Evolutionary conservation across 2,797 vertebrate species (phyloP), one percentile per base, ranked within the genome.

Genomic region (Helicolenus hilgendorfi): DNA sequence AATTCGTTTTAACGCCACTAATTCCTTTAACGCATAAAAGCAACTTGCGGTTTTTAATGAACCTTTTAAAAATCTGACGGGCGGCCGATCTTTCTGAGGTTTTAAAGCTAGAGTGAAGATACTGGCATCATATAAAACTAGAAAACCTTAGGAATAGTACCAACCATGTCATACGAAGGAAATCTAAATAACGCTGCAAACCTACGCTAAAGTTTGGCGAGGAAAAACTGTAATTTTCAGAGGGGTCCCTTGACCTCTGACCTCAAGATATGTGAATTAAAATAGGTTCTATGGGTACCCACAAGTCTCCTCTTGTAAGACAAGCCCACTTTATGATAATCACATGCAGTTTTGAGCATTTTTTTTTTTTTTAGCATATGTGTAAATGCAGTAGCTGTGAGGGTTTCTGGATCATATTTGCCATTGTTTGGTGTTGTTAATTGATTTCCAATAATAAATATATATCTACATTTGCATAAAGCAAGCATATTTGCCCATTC

Each of bases 171-270:
- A 49, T 0, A 49, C 18, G 0, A 53, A 53, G 45, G 18, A 53
- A 53, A 53, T 53, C 45, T n/a, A 53, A 53, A 53, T 53, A 53
- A 53, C 3, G 45, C 45, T 53, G 0, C 45, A 53, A 0, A 49
- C 41, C 0, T 49, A 49, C 0, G 41, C 41, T 49, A 49, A 49
- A 49, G 41, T 49, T 49, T 49, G 41, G 41, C 18, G 0, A 0
- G 41, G 15, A 49, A 49, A 49, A 49, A 53, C 45, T 20, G 45
- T 53, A 18, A 53, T 53, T 53, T 53, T 53, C 45, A 53, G 8
- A 49, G 18, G 45, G 45, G 18, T n/a, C 0, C 45, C 18, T 53
- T 53, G 45, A 53, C 18, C 45, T 0, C 45, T 53, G 45, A 53
- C 45, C 18, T 0, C 45, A 53, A 53, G 45, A n/a, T 53, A 53